Evolutionary conservation across 2,113 vertebrate species (phyloP), one percentile per base, ranked within the genome.

Genomic region (Eulemur macaco): DNA sequence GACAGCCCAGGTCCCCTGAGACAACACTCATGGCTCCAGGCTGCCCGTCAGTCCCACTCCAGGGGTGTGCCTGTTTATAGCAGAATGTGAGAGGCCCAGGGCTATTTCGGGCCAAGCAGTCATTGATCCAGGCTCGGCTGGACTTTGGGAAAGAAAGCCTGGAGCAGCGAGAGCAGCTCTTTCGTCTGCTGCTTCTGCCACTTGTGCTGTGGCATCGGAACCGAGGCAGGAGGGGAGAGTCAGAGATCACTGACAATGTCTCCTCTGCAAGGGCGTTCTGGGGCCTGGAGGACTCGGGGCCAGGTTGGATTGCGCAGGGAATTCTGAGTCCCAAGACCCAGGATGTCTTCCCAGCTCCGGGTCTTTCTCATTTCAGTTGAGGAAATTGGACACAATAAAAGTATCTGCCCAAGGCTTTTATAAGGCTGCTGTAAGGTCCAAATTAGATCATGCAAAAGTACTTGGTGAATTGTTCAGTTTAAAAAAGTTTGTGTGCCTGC

Each of bases 71-170:
- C 42, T 76, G 23, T 50, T 23, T 8, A 18, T 3, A 7, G 27
- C 45, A 8, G 45, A 60, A 34, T 0, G 31, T 20, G 80, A 60
- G 27, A 37, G 6, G 11, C 47, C 58, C 25, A 1, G 17, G 27
- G 20, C 34, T 23, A 0, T 3, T 20, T 89, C 69, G 5, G 5
- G n/a, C 11, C 14, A 0, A 0, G 0, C 0, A 15, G 3, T 25
- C 6, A 6, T 3, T 27, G 45, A 14, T 12, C 18, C 20, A 13
- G 42, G 29, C 20, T 2, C 63, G 92, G 73, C 81, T 77, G 47
- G 47, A 10, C 47, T 1, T 50, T 10, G 52, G 81, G 66, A 52
- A 52, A 42, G 73, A 45, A 29, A 29, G 4, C 0, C 0, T 3
- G 6, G 68, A 37, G 25, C 20, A 1, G 4, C 11, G 47, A 58